These are phyloP conservation scores for Leptopterna dolabrata DNA, from an alignment of 2,888 invertebrate species.

Conservation along the genomic window DNA sequence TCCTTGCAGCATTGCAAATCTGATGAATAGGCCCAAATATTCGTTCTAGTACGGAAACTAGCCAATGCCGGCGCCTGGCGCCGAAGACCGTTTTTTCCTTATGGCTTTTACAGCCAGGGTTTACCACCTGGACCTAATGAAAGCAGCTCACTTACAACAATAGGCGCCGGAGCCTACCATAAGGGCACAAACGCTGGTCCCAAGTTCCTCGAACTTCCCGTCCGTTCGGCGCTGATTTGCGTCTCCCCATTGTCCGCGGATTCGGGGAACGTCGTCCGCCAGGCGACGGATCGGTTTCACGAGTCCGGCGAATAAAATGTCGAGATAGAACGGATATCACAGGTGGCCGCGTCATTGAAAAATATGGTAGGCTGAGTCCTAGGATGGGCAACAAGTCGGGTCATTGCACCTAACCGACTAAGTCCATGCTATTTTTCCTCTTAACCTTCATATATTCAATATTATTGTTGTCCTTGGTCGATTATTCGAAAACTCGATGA, in stretches of 20 bases:
- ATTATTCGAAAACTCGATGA: no score
- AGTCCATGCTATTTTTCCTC: no score
- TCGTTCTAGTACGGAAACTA: no score
- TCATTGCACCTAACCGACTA: neutral
- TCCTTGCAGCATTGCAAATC: no score
- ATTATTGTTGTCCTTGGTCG: no score
- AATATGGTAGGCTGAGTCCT: neutral
- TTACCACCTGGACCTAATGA: constrained; percentile 3
- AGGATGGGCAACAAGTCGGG: neutral
- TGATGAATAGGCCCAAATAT: no score
- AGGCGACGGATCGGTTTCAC: neutral
- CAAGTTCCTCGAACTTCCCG: neutral
- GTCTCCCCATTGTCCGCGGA: neutral
- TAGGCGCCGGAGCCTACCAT: neutral
- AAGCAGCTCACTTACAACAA: constrained; percentile 7
- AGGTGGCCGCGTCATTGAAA: neutral
- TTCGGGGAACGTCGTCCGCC: neutral
- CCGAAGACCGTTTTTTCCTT: neutral
- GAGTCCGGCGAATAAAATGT: neutral
- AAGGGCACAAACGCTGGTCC: neutral
- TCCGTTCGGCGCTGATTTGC: neutral
- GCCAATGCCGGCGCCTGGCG: neutral
- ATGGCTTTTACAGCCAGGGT: neutral
- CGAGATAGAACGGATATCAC: neutral
- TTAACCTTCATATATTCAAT: no score